Evolutionary conservation across 2,888 invertebrate species (phyloP), one percentile per base, ranked within the genome.

Genomic region (Choreutis nemorana): DNA sequence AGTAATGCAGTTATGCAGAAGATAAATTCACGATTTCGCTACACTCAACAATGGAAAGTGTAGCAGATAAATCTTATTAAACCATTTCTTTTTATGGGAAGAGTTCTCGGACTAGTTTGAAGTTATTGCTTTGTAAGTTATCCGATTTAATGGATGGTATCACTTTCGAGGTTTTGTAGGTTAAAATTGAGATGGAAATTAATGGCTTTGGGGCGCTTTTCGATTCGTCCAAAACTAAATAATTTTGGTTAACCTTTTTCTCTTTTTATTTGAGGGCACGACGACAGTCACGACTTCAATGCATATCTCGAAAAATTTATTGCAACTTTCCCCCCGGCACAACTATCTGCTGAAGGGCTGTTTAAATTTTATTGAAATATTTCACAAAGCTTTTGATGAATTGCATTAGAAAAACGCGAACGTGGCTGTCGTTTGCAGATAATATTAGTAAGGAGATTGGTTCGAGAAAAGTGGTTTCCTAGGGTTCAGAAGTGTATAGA

Each of bases 21-120:
- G 50, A 47, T 52, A 40, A 46, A 43, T 57, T 55, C 64, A 67
- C 65, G 68, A 65, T 48, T 57, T 54, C 42, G 44, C 50, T 44
- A 50, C 54, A 51, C 41, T 37, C 41, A 49, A 66, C 64, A 66
- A 66, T 58, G 39, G 46, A 39, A 54, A 47, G 41, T 29, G 24
- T 24, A 28, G 29, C 29, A 30, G 25, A 37, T 30, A 36, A 30
- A 34, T 26, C n/a, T 9, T 14, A n/a, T 23, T 9, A 25, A 14
- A 8, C 13, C 14, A 8, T 13, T 29, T n/a, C 11, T 14, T 14
- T n/a, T 23, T 44, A 50, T 55, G 51, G 45, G 50, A 42, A 43
- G 40, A 49, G 45, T 47, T 50, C n/a, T 23, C 9, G 22, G 26
- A 26, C 4, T 23, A 23, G 8, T 14, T 14, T 14, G 26, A 26